Conservation (phyloP, 2,888 invertebrate species). For the Mesorhabditis spiculigera region DNA sequence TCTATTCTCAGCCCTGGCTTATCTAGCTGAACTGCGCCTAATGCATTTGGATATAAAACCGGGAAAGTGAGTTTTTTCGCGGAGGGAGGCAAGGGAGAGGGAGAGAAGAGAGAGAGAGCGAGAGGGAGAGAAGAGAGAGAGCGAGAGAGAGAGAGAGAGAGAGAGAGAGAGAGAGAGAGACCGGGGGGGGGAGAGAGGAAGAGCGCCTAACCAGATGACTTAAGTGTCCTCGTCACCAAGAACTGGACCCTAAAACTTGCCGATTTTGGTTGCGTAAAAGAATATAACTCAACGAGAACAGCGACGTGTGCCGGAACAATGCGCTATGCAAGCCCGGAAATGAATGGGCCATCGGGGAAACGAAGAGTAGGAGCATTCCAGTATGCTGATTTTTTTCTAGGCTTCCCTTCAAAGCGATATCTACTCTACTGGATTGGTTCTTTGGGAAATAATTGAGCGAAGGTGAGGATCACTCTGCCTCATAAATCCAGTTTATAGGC, state of each 20-base stretch:
- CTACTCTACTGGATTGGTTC: background rate
- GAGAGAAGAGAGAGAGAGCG: too few species aligned
- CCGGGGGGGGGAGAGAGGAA: too few species aligned
- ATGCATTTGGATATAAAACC: background rate
- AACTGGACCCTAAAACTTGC: background rate
- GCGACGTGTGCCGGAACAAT: background rate
- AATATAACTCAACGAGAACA: background rate
- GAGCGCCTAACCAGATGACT: background rate
- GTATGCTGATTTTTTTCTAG: too few species aligned
- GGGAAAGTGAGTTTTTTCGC: background rate
- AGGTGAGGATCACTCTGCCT: too few species aligned
- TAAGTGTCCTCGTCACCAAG: background rate
- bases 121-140: too few species aligned
- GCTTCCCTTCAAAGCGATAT: background rate
- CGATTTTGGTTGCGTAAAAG: constrained; percentile 1
- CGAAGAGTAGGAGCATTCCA: too few species aligned
- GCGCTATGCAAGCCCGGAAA: background rate
- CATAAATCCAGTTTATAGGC: too few species aligned
- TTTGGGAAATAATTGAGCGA: background rate
- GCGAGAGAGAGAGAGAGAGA: too few species aligned
- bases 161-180: too few species aligned
- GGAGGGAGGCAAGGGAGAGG: too few species aligned
- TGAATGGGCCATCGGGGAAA: background rate
- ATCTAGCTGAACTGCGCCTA: background rate
- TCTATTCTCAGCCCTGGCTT: background rate